Base-by-base conservation (phyloP, 2,797 vertebrate genomes). In the Odontamblyopus lacepedii region DNA sequence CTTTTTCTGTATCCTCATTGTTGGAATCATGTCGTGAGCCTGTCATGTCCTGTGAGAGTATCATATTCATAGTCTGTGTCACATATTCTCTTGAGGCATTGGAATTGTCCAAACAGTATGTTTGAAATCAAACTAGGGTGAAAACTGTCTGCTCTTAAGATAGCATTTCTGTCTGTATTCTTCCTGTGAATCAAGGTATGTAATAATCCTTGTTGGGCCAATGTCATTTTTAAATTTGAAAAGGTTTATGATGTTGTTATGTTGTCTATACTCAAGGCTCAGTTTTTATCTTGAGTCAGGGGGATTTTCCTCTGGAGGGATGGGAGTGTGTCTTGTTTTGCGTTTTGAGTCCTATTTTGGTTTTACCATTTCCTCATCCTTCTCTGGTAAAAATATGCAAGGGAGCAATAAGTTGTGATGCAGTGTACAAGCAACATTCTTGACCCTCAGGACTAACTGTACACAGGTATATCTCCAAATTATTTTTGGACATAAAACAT, bases 391-490 rank as follows among this genome's bases (percentile, higher is more conserved):
- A 18, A 67, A 73, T 16, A 38, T 55, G 29, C 71, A 73, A 16
- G 71, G 71, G 7, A 67, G 18, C 1, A 73, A 56, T 55, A 73
- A 41, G 19, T 53, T 5, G 5, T 18, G 51, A n/a, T 73, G 63
- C 2, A 67, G 15, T 4, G 63, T 55, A 27, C 11, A 51, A 23
- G 7, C 44, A 60, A n/a, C 69, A 18, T 6, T 71, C 69, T n/a
- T 18, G 13, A 48, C 6, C 18, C 11, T 50, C 71, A 1, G 63
- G 71, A 18, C 35, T 27, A 6, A 67, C 63, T 13, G 65, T 44
- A 73, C 6, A 67, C 44, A n/a, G 56, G 64, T 2, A 56, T 60
- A 23, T 61, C 41, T 9, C 9, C 41, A 18, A 29, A 29, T 12
- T 61, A n/a, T 18, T 67, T 51, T 13, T 63, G 4, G 1, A 64